Evolutionary conservation across 2,888 invertebrate species (phyloP), one percentile per base, ranked within the genome.

Genomic region (Brachyopa scutellaris): DNA sequence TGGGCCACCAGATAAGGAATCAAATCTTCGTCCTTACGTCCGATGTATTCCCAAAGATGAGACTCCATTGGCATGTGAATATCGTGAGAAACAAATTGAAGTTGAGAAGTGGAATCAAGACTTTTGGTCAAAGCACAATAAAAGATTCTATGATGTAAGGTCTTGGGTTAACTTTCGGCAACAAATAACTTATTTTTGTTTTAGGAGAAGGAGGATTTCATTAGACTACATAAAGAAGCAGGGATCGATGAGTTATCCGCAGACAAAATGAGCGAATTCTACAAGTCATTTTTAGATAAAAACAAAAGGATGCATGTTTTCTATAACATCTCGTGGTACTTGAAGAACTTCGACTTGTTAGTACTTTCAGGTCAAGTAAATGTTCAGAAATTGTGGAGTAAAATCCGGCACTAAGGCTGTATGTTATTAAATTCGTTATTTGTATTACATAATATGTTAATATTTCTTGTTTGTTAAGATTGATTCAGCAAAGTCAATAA

Each of bases 201-300:
- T 90, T 73, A 91, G 94, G 94, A 93, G 92, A 90, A 91, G 90
- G 92, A 93, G 84, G 91, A 92, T 31, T 94, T 93, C 86, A 88
- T 94, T 2, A 91, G 92, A 64, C 84, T 91, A 11, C 92, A 92
- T 47, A 91, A 91, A 59, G 88, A 91, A 5, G 91, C 73, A n/a
- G 88, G 87, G 19, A 84, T 92, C 84, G 91, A 92, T 62, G 93
- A 92, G 40, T 88, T 95, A 17, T 93, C 94, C 2, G 94, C 96
- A 0, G 96, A 96, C 90, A 95, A 96, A 90, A 95, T 97, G 95
- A 96, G 97, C 86, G 93, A 94, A 19, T 97, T 97, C 90, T 97
- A 97, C 88, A 97, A 96, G 91, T 90, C 92, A 53, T 97, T 97
- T 88, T 91, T 97, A 9, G 95, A 97, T 88, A 94, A 95, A 87